Conservation (phyloP, 92 coral and sea anemone species). For the Zoanthus sociatus region DNA sequence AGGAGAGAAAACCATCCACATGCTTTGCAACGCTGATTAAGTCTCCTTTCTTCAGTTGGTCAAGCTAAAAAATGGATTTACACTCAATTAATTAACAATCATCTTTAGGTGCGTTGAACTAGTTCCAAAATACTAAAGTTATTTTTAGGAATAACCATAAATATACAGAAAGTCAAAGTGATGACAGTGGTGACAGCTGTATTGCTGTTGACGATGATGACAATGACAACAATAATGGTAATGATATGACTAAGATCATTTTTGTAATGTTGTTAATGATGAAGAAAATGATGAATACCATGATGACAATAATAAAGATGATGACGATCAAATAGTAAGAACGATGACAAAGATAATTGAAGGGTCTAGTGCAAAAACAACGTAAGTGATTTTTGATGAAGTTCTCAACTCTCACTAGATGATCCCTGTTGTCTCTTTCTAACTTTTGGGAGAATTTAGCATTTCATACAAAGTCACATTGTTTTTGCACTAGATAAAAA, state of each 20-base stretch:
- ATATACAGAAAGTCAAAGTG: background rate
- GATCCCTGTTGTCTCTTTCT: no score
- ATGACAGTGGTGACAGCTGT: background rate
- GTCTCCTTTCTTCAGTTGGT: slow-evolving; percentile 79
- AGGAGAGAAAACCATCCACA: slow-evolving; percentile 91
- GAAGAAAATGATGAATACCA: background rate
- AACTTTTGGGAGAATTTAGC: no score
- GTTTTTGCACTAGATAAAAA: no score
- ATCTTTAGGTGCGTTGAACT: background rate
- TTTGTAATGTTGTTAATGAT: background rate
- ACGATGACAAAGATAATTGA: no score
- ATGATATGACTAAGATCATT: background rate
- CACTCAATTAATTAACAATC: background rate
- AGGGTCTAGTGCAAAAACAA: no score
- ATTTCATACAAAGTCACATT: no score
- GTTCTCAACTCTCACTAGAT: no score
- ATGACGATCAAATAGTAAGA: background rate
- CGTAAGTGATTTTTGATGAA: no score
- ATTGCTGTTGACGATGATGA: background rate
- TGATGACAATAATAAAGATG: background rate
- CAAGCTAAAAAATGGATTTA: slow-evolving; percentile 55
- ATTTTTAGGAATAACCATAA: background rate
- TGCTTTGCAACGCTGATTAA: slow-evolving; percentile 80
- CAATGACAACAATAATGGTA: background rate
- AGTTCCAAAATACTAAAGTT: background rate